phyloP scores from a whole-genome alignment of 2,888 invertebrate species.

The Cremastinae sp. region DNA sequence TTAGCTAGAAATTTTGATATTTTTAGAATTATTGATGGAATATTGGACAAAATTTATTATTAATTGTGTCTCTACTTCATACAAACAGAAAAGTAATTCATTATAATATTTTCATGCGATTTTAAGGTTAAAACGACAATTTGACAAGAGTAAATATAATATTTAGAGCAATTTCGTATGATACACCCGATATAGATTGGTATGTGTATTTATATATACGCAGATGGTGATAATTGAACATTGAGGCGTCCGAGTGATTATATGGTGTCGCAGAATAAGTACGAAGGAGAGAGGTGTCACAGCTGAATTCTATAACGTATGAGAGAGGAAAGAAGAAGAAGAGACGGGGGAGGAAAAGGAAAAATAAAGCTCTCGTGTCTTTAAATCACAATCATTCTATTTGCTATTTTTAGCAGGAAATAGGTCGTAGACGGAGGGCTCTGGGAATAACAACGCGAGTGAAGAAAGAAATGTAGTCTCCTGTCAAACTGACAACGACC shows the following conservation, averaged over 20 bases:
- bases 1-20: too few relatives aligned
- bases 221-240: constrained; percentile 45
- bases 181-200: not conserved
- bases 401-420: constrained; percentile 78
- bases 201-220: not conserved
- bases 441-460: constrained; percentile 59
- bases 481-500: not conserved
- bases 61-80: too few relatives aligned
- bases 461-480: constrained; percentile 68
- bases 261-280: constrained; percentile 49
- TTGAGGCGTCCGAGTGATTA: constrained; percentile 65
- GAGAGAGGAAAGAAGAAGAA: constrained; percentile 40
- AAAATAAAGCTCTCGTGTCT: constrained; percentile 51
- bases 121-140: too few relatives aligned
- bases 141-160: too few relatives aligned
- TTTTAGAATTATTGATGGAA: too few relatives aligned
- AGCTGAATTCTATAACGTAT: constrained; percentile 59
- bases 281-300: constrained; percentile 40
- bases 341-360: too few relatives aligned
- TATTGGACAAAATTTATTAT: too few relatives aligned
- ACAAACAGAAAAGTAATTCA: too few relatives aligned
- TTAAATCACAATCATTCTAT: constrained; percentile 76
- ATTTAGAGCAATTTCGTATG: too few relatives aligned
- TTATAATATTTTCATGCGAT: too few relatives aligned
- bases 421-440: constrained; percentile 73